Percentiles rank a stretch among this genome's conserved stretches.
Evolutionary conservation across 2,888 invertebrate genomes (phyloP).

Genomic region (Tenodera sinensis): DNA sequence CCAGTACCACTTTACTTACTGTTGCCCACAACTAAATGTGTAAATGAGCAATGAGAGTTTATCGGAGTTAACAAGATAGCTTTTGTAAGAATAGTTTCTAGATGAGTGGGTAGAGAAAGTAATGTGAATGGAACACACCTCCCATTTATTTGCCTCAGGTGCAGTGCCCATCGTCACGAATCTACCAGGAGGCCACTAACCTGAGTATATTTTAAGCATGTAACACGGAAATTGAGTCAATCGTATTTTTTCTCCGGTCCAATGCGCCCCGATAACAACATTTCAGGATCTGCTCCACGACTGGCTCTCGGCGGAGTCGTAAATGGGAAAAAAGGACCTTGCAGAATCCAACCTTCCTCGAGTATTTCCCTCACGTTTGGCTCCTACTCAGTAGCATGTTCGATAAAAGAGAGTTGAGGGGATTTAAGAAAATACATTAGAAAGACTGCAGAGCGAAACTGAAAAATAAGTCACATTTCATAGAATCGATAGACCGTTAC

Average conservation of each 20-base stretch:
- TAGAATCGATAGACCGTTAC: too few species aligned
- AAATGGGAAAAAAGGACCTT: background rate
- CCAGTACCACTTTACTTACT: too few species aligned
- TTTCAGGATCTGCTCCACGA: background rate
- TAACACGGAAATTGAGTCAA: background rate
- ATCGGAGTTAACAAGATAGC: too few species aligned
- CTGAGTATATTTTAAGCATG: background rate
- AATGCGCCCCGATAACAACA: background rate
- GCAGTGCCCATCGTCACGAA: too few species aligned
- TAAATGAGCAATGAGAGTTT: too few species aligned
- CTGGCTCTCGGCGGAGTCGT: background rate
- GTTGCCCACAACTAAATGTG: too few species aligned
- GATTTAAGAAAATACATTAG: background rate
- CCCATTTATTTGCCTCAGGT: too few species aligned
- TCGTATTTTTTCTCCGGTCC: background rate
- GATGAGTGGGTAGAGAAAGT: too few species aligned
- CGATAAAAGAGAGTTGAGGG: background rate
- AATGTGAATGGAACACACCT: too few species aligned
- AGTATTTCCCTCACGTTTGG: background rate
- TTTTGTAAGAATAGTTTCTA: too few species aligned
- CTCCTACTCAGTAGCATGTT: background rate
- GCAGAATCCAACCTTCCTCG: background rate
- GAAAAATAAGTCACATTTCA: too few species aligned
- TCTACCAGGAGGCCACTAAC: background rate
- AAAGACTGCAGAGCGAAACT: too few species aligned